These are phyloP conservation scores for Ophiodon elongatus DNA, from an alignment of 2,113 vertebrate genomes.

Conservation along the genomic window DNA sequence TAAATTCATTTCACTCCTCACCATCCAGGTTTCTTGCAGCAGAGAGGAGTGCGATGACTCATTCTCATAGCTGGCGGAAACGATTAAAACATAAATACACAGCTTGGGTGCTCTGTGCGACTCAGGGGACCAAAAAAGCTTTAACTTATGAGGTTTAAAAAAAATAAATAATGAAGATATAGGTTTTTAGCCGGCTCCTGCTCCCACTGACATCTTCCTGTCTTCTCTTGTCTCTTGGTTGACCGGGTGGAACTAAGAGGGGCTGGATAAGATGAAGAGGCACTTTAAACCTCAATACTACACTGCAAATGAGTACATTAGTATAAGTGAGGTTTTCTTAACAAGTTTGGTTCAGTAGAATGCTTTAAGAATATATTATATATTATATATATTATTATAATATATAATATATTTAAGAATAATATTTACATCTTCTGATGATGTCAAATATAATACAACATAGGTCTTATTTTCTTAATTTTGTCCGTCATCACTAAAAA, in stretches of 20 bases:
- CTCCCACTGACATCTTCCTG: not conserved
- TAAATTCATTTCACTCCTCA: not conserved
- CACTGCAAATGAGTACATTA: not conserved
- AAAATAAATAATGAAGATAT: not conserved
- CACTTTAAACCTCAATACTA: not conserved
- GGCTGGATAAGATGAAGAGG: not conserved
- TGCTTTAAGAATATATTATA: no score
- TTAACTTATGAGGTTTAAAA: slow-evolving; percentile 3
- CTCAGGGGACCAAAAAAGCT: slow-evolving; percentile 20
- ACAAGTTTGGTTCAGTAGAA: no score
- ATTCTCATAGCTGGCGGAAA: slow-evolving; percentile 26
- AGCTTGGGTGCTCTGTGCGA: slow-evolving; percentile 9
- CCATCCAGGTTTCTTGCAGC: not conserved
- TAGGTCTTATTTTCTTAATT: not conserved
- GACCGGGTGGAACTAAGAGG: not conserved
- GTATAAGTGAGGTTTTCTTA: not conserved
- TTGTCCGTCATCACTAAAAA: not conserved
- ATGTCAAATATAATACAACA: no score
- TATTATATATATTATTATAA: no score
- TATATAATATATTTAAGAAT: no score
- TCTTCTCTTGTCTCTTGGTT: not conserved
- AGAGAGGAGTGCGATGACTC: slow-evolving; percentile 32
- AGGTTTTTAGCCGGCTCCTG: not conserved
- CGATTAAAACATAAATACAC: slow-evolving; percentile 45
- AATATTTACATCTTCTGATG: no score